These are phyloP conservation scores for Halictus quadricinctus DNA, from an alignment of 2,888 invertebrate genomes.

Conservation along the genomic window DNA sequence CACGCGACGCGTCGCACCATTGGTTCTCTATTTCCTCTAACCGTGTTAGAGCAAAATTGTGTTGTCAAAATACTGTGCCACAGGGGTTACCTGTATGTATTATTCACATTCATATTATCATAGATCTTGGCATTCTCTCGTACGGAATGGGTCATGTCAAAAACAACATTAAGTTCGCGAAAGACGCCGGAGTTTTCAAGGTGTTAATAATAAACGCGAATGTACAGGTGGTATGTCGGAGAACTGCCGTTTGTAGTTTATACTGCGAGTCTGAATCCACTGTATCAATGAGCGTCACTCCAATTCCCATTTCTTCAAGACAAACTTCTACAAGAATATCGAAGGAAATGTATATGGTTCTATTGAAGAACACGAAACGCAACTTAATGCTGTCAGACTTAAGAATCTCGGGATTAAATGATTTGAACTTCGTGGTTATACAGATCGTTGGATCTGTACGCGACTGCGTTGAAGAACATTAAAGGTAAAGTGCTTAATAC, in stretches of 20 bases:
- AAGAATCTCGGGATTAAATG: too few species aligned
- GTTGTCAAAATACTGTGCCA: background rate
- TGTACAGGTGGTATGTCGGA: background rate
- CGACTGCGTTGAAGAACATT: too few species aligned
- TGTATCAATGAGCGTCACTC: background rate
- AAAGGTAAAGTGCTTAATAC: too few species aligned
- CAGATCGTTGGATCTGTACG: too few species aligned
- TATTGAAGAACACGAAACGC: background rate
- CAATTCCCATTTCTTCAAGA: background rate
- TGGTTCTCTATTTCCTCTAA: background rate
- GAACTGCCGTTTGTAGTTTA: background rate
- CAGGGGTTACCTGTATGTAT: background rate
- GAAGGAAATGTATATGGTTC: background rate
- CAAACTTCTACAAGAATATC: background rate
- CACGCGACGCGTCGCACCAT: background rate
- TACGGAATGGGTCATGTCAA: background rate
- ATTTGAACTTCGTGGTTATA: too few species aligned
- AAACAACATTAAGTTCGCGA: background rate
- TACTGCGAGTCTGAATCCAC: background rate
- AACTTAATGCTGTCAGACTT: too few species aligned
- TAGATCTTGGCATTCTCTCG: background rate
- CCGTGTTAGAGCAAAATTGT: background rate
- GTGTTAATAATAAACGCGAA: background rate
- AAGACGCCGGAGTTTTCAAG: background rate
- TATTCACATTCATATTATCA: conserved; percentile 1